These are phyloP conservation scores for Cephalopachus bancanus DNA, from an alignment of 2,797 vertebrate genomes.

Conservation along the genomic window DNA sequence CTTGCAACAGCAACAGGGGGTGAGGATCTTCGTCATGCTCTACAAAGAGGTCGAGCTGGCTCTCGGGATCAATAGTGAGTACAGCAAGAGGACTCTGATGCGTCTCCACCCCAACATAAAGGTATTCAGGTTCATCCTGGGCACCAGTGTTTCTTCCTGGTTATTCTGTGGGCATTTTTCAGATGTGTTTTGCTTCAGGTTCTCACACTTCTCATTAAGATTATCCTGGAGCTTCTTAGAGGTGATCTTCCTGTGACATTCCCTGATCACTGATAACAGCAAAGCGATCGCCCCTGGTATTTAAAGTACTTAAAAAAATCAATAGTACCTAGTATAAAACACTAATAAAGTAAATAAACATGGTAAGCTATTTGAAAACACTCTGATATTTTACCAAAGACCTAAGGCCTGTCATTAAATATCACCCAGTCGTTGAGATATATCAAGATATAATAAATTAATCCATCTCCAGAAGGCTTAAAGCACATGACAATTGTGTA, in stretches of 20 bases:
- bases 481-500: neutral
- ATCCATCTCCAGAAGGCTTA: neutral
- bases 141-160: neutral
- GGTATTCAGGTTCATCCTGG: constrained; percentile 86
- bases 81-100: constrained; percentile 95
- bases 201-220: neutral
- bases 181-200: neutral
- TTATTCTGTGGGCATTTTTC: neutral
- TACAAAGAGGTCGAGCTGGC: constrained; percentile 99
- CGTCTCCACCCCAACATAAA: constrained; percentile 96
- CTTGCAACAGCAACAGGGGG: constrained; percentile 94
- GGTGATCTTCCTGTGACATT: neutral
- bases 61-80: constrained; percentile 97
- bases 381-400: constrained; percentile 9
- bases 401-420: neutral
- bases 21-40: constrained; percentile 96
- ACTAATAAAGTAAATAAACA: constrained; percentile 2
- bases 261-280: neutral
- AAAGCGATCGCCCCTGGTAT: neutral
- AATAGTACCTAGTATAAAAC: neutral
- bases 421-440: neutral
- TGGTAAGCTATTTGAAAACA: neutral
- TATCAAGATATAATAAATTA: neutral
- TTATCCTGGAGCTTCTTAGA: neutral
- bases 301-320: neutral